Evolutionary conservation across 2,888 invertebrate genomes (phyloP).

Genomic region (Pammene fasciana): DNA sequence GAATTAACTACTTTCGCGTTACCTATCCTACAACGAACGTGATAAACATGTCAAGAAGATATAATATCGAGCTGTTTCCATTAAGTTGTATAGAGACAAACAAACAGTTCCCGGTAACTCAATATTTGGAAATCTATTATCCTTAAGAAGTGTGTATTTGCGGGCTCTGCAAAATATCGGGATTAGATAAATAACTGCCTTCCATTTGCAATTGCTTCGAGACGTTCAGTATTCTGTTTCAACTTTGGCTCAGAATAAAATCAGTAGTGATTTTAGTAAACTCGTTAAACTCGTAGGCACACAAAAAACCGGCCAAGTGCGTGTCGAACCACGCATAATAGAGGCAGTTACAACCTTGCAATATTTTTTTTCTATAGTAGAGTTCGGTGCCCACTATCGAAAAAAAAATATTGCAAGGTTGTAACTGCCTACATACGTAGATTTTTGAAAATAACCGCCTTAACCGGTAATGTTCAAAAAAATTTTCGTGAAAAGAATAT

Average conservation of each 20-base stretch:
- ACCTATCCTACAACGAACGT: not conserved
- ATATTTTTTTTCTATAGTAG: too few relatives aligned
- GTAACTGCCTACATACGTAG: too few relatives aligned
- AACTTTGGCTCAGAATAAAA: not conserved
- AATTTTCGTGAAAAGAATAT: too few relatives aligned
- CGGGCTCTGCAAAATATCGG: slow-evolving; percentile 62
- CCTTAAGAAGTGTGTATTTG: slow-evolving; percentile 65
- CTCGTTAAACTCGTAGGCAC: too few relatives aligned
- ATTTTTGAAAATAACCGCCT: too few relatives aligned
- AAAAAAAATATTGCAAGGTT: too few relatives aligned
- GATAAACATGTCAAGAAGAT: slow-evolving; percentile 48
- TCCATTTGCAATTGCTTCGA: slow-evolving; percentile 46
- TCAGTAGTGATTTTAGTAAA: not conserved
- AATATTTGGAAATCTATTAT: slow-evolving; percentile 79
- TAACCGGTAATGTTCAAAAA: too few relatives aligned
- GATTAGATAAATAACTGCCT: slow-evolving; percentile 62
- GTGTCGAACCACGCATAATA: too few relatives aligned
- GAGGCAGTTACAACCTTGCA: too few relatives aligned
- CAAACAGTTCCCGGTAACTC: slow-evolving; percentile 66
- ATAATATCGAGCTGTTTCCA: slow-evolving; percentile 58
- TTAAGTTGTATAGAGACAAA: slow-evolving; percentile 56
- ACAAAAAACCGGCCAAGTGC: too few relatives aligned
- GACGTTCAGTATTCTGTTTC: slow-evolving; percentile 21
- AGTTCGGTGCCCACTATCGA: too few relatives aligned
- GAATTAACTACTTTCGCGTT: not conserved